Evolutionary conservation across 2,797 vertebrate genomes (phyloP).

Genomic region (Sebastes nivosus): DNA sequence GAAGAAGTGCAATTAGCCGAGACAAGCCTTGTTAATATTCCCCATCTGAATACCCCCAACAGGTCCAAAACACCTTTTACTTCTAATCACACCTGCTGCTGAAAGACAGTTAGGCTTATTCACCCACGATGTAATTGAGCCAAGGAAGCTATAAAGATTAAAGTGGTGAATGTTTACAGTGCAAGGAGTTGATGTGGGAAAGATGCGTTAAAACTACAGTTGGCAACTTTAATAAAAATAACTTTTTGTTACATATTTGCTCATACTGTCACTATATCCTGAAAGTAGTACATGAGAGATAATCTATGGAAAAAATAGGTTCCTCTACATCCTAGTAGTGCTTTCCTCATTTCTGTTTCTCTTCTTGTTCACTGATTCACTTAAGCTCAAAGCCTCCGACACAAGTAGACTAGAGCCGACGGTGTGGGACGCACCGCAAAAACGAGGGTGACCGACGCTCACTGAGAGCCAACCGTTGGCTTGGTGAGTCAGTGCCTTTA

Average conservation of each 20-base stretch:
- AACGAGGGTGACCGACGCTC: no score
- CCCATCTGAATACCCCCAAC: slow-evolving; percentile 63
- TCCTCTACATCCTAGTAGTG: no score
- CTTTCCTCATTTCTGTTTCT: no score
- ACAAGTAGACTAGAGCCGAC: no score
- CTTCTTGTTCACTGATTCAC: no score
- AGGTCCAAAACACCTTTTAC: slow-evolving; percentile 62
- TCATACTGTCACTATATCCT: no score
- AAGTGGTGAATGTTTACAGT: slow-evolving; percentile 6
- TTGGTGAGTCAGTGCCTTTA: background rate
- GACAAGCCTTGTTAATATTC: slow-evolving; percentile 74
- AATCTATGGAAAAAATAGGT: no score
- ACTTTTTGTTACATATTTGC: no score
- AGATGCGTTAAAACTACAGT: background rate
- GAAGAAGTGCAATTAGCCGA: slow-evolving; percentile 70
- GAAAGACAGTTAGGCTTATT: slow-evolving; percentile 37
- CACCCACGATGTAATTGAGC: slow-evolving; percentile 19
- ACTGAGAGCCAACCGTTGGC: no score
- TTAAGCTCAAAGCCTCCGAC: no score
- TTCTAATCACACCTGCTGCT: slow-evolving; percentile 64
- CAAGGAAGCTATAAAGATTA: slow-evolving; percentile 12
- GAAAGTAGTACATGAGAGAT: no score
- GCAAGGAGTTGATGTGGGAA: background rate
- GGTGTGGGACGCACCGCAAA: no score
- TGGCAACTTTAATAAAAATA: background rate